Evolutionary conservation across 2,888 invertebrate species (phyloP), one percentile per base, ranked within the genome.

Genomic region (Spilarctia lutea): DNA sequence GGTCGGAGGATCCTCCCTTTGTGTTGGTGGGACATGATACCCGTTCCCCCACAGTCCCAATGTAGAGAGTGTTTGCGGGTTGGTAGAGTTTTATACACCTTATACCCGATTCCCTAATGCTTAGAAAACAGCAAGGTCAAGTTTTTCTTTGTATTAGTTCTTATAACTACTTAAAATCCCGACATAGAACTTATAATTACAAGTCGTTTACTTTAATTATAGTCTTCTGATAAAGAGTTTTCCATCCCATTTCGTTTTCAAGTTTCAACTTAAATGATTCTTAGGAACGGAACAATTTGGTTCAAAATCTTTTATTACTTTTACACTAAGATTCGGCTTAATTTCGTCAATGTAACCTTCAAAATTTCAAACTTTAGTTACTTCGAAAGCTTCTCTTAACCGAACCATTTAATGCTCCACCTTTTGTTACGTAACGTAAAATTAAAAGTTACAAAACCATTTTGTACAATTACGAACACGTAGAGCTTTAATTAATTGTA

Each of bases 401-500:
- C 60, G 42, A 72, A 65, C 71, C 33, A 71, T 71, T 71, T 63
- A 33, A 65, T 63, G 42, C 30, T 39, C 35, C 66, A 65, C 65
- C 33, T 63, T 65, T 60, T 65, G 65, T 65, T 68, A 65, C 72
- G 45, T 70, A 70, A 73, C 48, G 13, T 68, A 33, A 78, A 83
- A 83, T 81, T 65, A 71, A 82, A 80, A 78, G 69, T 79, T 74
- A 83, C 76, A 72, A 80, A 79, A 83, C 77, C 75, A 66, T 75
- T 73, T 65, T 65, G 45, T 68, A 82, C 79, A 78, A 78, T 81
- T 78, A 76, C 68, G 77, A 78, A 76, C 70, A 75, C 75, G 72
- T 74, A 70, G 63, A 71, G 75, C 76, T 79, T 79, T 78, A 83
- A 83, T 83, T 79, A 84, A 84, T 78, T 80, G 76, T 75, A 45